These are phyloP conservation scores for Darevskia nairensis DNA, from an alignment of 2,797 vertebrate species.

Conservation along the genomic window DNA sequence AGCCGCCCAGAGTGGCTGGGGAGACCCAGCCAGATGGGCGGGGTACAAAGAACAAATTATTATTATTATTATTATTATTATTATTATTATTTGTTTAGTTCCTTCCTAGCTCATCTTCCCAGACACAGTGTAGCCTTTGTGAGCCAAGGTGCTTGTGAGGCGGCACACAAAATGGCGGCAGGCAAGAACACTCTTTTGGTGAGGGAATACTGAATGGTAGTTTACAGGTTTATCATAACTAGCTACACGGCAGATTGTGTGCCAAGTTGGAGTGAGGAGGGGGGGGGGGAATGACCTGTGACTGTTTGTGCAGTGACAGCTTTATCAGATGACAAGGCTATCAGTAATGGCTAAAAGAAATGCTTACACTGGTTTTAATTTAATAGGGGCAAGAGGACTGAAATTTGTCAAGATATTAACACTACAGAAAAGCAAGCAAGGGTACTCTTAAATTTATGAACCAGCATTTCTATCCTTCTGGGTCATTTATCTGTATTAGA, in stretches of 20 bases:
- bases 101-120: background rate
- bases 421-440: background rate
- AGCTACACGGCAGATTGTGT: slow-evolving; percentile 1
- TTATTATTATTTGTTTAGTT: background rate
- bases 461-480: background rate
- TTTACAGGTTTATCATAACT: background rate
- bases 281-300: slow-evolving; percentile 15
- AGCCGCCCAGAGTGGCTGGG: too few species aligned
- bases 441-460: slow-evolving; percentile 36
- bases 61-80: too few species aligned
- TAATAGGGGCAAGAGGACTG: background rate
- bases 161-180: background rate
- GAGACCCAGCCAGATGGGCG: too few species aligned
- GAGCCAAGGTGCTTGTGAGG: background rate
- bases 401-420: slow-evolving; percentile 35
- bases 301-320: slow-evolving; percentile 35
- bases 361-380: slow-evolving; percentile 12
- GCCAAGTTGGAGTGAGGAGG: background rate
- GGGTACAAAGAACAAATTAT: too few species aligned
- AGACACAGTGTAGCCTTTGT: background rate
- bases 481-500: slow-evolving; percentile 12
- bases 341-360: slow-evolving; percentile 28
- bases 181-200: background rate
- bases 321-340: slow-evolving; percentile 38
- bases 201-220: background rate